Base-by-base conservation (phyloP, 2,797 vertebrate genomes). In the Pseudomugil tenellus region DNA sequence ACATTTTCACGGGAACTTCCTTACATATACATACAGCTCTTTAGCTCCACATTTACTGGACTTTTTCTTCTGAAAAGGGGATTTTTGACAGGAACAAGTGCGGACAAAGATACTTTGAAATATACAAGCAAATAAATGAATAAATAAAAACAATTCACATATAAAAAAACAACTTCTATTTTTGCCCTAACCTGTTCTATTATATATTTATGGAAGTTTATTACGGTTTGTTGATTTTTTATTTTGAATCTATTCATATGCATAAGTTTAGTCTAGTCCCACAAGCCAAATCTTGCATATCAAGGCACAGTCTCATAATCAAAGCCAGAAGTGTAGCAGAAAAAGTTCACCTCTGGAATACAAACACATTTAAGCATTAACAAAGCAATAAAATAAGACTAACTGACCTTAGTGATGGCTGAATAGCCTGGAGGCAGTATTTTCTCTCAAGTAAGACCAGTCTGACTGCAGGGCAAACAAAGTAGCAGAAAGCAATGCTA, bases 401-500 rank as follows among this genome's bases (percentile, higher is more conserved):
- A 19, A 16, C 87, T 58, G 77, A 92, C 90, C 87, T 78, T 70
- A 41, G 11, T 63, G 73, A 17, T 62, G 64, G 53, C 53, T 63
- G 53, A 64, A 58, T 32, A 58, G 66, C 68, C 79, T 73, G 61
- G 53, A 59, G 87, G 63, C 63, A 56, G 77, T 76, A 52, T 67
- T 76, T 80, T 75, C 80, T 84, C 68, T 63, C 66, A 59, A 63
- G 69, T 58, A 70, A 71, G 77, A 71, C 29, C 54, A 52, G 75
- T 3, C 64, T 63, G 77, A 77, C 85, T 89, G 87, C 66, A 76
- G 84, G 80, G 80, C 75, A 74, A 80, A 82, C 71, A 62, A 41
- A 77, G 78, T 17, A 83, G 81, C 80, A 78, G 80, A 70, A 80
- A 85, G 90, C 70, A 86, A 74, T 71, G 69, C 80, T 86, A 80